These are phyloP conservation scores for Erythrocercus mccallii DNA, from an alignment of 2,113 vertebrate genomes.

Conservation along the genomic window DNA sequence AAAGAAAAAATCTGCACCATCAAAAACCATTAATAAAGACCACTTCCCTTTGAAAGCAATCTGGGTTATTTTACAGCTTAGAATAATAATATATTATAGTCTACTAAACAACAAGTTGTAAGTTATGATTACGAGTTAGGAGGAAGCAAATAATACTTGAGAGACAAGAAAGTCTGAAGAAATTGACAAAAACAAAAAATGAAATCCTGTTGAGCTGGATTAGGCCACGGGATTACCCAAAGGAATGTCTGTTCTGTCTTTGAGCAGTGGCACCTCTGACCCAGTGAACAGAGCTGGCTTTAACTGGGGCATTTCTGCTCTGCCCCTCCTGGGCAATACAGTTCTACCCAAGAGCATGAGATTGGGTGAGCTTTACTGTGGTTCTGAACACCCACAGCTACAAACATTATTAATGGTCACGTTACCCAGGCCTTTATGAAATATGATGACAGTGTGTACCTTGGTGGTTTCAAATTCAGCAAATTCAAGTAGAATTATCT, in stretches of 20 bases:
- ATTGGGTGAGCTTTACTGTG: neutral
- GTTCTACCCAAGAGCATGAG: neutral
- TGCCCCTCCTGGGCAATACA: neutral
- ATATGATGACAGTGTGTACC: neutral
- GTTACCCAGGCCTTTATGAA: neutral
- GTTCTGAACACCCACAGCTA: neutral
- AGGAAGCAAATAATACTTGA: neutral
- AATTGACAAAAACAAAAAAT: neutral
- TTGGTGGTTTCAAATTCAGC: neutral
- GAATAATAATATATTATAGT: neutral
- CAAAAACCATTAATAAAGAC: neutral
- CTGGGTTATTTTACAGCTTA: neutral
- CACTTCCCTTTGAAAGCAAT: neutral
- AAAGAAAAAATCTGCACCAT: neutral
- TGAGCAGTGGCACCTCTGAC: neutral
- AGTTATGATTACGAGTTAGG: neutral
- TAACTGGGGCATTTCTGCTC: neutral
- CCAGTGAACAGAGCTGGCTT: neutral
- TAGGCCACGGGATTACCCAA: neutral
- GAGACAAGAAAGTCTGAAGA: neutral
- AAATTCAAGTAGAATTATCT: neutral
- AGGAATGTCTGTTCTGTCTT: neutral
- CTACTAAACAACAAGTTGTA: neutral
- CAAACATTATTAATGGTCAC: neutral
- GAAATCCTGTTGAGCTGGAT: neutral